Conservation (phyloP, 2,113 vertebrate species). For the Boulengeromyrus knoepffleri region DNA sequence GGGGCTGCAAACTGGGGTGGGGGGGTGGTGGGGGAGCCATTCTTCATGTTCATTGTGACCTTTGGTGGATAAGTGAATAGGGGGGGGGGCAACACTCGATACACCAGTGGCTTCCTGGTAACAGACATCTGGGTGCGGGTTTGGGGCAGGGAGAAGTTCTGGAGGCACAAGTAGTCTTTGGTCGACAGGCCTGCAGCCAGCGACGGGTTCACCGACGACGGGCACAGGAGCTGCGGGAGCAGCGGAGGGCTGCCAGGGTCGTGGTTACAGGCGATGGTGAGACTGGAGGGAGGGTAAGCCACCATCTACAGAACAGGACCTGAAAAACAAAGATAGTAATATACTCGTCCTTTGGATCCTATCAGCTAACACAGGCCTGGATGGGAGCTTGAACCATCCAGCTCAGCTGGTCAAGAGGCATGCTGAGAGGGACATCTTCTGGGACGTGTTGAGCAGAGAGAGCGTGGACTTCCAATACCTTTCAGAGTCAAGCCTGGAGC, state of each 20-base stretch:
- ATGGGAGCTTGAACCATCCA: slow-evolving; percentile 22
- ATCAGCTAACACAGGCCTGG: slow-evolving; percentile 9
- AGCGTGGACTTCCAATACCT: slow-evolving; percentile 43
- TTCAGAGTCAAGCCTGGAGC: slow-evolving; percentile 22
- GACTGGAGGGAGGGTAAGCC: not conserved
- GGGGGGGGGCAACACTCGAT: not conserved
- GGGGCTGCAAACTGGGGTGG: not conserved
- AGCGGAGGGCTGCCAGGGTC: slow-evolving; percentile 23
- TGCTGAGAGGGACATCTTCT: slow-evolving; percentile 48
- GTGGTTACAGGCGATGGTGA: slow-evolving; percentile 33
- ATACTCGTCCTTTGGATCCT: not conserved
- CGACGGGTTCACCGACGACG: slow-evolving; percentile 33
- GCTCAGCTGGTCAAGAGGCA: slow-evolving; percentile 46
- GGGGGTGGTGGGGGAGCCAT: not conserved
- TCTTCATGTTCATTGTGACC: not conserved
- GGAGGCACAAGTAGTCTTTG: slow-evolving; percentile 42
- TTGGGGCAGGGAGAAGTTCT: slow-evolving; percentile 35
- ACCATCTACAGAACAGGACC: not conserved
- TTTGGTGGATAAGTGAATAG: not conserved
- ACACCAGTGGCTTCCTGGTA: not conserved
- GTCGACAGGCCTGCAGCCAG: slow-evolving; percentile 31
- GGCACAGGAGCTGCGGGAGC: slow-evolving; percentile 28
- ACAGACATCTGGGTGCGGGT: not conserved
- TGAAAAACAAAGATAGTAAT: not conserved
- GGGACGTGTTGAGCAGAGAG: slow-evolving; percentile 61